A percentile compares a stretch with the other conserved stretches of the same genome.
phyloP scores from a whole-genome alignment of 2,113 vertebrate genomes.

The Pseudorectes ferrugineus region DNA sequence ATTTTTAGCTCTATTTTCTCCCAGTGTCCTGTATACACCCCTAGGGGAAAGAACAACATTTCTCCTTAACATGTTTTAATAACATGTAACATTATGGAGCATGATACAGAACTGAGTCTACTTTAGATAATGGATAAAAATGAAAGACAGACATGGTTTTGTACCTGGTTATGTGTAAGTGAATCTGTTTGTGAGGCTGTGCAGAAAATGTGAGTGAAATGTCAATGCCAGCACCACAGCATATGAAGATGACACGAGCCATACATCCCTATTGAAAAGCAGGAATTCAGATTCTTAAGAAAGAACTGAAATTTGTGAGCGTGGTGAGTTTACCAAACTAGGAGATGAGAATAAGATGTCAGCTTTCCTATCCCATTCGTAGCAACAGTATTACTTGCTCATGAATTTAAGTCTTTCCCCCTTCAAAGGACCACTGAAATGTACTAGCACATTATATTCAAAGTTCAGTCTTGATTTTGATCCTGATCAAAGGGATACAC shows the following conservation, averaged over 20 bases:
- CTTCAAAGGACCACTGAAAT: slow-evolving; percentile 18
- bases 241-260: fast-evolving
- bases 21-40: fast-evolving
- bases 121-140: neutral
- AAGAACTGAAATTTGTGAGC: neutral
- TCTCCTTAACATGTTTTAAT: neutral
- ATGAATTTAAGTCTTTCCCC: neutral
- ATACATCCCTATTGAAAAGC: neutral
- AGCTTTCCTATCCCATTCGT: neutral
- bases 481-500: slow-evolving; percentile 13
- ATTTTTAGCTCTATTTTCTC: no score
- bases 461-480: slow-evolving; percentile 48
- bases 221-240: neutral
- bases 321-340: neutral
- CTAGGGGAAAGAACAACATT: neutral
- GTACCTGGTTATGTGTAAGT: neutral
- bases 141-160: neutral
- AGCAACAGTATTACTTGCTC: neutral
- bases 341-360: neutral
- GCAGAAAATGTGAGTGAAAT: neutral
- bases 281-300: neutral
- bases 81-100: fast-evolving
- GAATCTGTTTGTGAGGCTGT: neutral
- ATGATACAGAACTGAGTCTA: neutral
- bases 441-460: neutral